A percentile compares a stretch with the other conserved stretches of the same genome.
Evolutionary conservation across 2,113 vertebrate species (phyloP).

Genomic region (Catharus bicknelli): DNA sequence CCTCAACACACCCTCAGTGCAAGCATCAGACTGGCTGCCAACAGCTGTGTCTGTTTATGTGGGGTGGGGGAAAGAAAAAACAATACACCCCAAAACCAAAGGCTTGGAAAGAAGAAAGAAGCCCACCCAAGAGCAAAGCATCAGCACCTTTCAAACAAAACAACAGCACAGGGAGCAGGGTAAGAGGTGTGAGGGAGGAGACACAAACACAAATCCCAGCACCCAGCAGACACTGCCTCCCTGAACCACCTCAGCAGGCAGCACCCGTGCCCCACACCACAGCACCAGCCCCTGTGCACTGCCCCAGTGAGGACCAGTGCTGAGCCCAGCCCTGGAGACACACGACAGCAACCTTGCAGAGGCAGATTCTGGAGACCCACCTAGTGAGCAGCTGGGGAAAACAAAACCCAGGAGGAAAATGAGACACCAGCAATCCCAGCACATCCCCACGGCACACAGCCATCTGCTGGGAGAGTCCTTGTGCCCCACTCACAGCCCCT

Average conservation of each 20-base stretch:
- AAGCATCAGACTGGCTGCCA: background rate
- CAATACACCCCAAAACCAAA: constrained; percentile 61
- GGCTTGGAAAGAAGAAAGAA: constrained; percentile 41
- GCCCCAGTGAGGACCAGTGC: background rate
- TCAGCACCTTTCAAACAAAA: constrained; percentile 34
- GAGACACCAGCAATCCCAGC: background rate
- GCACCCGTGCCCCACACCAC: background rate
- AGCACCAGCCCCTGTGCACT: background rate
- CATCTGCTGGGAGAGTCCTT: background rate
- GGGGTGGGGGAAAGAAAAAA: constrained; percentile 13
- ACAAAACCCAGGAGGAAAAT: constrained; percentile 13
- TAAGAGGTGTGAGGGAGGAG: constrained; percentile 14
- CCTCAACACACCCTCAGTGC: background rate
- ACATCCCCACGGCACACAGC: constrained; percentile 6
- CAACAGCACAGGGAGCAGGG: background rate
- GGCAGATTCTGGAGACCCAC: background rate
- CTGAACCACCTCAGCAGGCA: background rate
- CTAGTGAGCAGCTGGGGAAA: background rate
- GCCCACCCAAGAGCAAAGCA: constrained; percentile 59
- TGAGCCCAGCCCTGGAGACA: background rate
- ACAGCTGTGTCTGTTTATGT: constrained; percentile 7
- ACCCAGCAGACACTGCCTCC: background rate
- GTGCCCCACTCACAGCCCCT: background rate
- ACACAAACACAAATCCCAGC: background rate
- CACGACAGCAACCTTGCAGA: background rate